These are phyloP conservation scores for Prionailurus bengalensis DNA, from an alignment of 2,113 vertebrate genomes.

Conservation along the genomic window DNA sequence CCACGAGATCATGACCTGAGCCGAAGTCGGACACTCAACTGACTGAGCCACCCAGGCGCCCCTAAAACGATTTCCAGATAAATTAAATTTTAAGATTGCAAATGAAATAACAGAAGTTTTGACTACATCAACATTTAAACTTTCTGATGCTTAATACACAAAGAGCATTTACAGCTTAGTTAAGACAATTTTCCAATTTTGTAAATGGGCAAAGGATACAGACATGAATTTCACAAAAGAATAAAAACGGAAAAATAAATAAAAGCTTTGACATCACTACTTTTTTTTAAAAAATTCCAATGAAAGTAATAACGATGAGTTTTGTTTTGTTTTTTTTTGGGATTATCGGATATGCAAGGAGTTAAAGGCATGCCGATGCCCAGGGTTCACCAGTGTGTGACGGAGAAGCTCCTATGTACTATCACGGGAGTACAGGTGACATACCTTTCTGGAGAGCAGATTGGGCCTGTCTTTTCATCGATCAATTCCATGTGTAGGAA, in stretches of 20 bases:
- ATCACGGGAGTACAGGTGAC: neutral
- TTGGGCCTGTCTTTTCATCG: neutral
- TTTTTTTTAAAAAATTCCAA: neutral
- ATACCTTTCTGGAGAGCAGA: neutral
- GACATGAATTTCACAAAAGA: neutral
- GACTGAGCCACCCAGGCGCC: too few relatives aligned
- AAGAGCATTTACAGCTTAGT: slow-evolving; percentile 13
- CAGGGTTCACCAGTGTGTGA: neutral
- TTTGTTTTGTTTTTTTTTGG: too few relatives aligned
- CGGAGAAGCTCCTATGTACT: neutral
- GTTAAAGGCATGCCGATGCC: neutral
- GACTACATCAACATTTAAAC: neutral
- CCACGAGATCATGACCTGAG: too few relatives aligned
- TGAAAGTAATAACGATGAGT: neutral
- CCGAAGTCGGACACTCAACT: too few relatives aligned
- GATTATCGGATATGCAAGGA: neutral
- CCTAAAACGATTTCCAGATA: neutral
- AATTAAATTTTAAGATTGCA: slow-evolving; percentile 34
- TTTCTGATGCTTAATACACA: neutral
- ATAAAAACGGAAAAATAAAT: neutral
- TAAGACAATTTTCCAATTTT: neutral
- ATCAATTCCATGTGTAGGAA: neutral
- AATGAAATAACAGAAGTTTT: neutral
- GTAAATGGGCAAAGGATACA: neutral
- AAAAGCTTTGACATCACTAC: neutral